Conservation (phyloP, 2,797 vertebrate genomes). For the Labroides dimidiatus region DNA sequence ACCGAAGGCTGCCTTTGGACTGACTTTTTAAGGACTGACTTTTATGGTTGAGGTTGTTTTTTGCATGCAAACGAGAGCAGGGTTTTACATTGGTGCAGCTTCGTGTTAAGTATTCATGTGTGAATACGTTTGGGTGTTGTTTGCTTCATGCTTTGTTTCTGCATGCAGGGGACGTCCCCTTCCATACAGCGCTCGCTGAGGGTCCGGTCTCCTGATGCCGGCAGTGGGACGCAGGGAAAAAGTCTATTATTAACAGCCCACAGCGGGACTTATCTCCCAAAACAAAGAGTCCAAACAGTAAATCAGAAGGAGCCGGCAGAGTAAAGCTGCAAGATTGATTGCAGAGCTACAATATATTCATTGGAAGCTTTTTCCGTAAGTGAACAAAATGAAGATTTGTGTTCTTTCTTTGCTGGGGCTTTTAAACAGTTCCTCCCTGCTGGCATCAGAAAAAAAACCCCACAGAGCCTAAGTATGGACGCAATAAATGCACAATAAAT, state of each 20-base stretch:
- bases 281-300: constrained; percentile 34
- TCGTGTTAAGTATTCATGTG: constrained; percentile 31
- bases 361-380: constrained; percentile 22
- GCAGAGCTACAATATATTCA: constrained; percentile 16
- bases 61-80: neutral
- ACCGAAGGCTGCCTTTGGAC: constrained; percentile 33
- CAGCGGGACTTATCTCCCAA: constrained; percentile 26
- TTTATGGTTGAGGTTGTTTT: constrained; percentile 12
- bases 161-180: constrained; percentile 14
- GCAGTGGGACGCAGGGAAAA: constrained; percentile 8
- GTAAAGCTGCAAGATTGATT: constrained; percentile 22
- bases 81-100: constrained; percentile 19
- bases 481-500: constrained; percentile 14
- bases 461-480: constrained; percentile 17
- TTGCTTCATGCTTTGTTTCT: constrained; percentile 30
- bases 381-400: constrained; percentile 48
- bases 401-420: constrained; percentile 11
- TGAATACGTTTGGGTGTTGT: constrained; percentile 27
- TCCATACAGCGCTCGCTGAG: constrained; percentile 5
- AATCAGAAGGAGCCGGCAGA: constrained; percentile 21
- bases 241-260: constrained; percentile 23
- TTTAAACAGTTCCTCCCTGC: constrained; percentile 23
- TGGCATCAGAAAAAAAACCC: constrained; percentile 10
- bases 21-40: constrained; percentile 27
- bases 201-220: constrained; percentile 9